phyloP scores from a whole-genome alignment of 2,113 vertebrate species.

The Antidorcas marsupialis region DNA sequence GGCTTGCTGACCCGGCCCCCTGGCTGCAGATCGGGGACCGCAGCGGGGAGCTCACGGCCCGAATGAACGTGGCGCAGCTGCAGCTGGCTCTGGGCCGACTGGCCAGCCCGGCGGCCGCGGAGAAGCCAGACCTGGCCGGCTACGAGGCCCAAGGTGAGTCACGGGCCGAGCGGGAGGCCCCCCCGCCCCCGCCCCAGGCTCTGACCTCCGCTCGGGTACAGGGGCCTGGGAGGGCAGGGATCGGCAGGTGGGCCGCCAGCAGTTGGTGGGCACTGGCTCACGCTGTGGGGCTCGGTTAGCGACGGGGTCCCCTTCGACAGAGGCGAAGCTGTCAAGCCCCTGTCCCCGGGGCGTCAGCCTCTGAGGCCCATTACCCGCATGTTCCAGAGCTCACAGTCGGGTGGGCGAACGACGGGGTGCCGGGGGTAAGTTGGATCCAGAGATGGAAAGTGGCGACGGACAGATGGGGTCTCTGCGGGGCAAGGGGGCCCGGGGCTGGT shows the following conservation, averaged over 20 bases:
- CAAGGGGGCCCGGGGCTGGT: rapidly evolving
- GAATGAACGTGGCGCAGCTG: constrained; percentile 89
- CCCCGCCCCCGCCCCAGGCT: rapidly evolving
- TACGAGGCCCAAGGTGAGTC: constrained; percentile 93
- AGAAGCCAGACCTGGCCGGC: constrained; percentile 82
- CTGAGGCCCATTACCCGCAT: rapidly evolving
- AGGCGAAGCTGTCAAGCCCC: background rate
- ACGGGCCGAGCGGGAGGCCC: background rate
- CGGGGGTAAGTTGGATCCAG: background rate
- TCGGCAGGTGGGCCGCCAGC: rapidly evolving
- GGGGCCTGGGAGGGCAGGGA: rapidly evolving
- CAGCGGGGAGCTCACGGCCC: constrained; percentile 90
- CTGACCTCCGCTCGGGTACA: rapidly evolving
- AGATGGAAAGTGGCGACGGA: rapidly evolving
- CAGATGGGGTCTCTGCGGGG: rapidly evolving
- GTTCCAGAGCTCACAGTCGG: rapidly evolving
- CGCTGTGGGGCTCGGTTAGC: rapidly evolving
- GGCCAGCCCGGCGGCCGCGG: constrained; percentile 55
- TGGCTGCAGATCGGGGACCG: constrained; percentile 89
- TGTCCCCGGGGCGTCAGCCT: rapidly evolving
- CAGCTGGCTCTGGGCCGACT: constrained; percentile 85
- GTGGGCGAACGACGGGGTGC: rapidly evolving
- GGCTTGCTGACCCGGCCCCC: background rate
- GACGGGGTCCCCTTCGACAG: too few relatives aligned
- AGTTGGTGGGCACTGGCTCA: rapidly evolving